These are phyloP conservation scores for Acanthiza pusilla DNA, from an alignment of 2,797 vertebrate species.

Conservation along the genomic window DNA sequence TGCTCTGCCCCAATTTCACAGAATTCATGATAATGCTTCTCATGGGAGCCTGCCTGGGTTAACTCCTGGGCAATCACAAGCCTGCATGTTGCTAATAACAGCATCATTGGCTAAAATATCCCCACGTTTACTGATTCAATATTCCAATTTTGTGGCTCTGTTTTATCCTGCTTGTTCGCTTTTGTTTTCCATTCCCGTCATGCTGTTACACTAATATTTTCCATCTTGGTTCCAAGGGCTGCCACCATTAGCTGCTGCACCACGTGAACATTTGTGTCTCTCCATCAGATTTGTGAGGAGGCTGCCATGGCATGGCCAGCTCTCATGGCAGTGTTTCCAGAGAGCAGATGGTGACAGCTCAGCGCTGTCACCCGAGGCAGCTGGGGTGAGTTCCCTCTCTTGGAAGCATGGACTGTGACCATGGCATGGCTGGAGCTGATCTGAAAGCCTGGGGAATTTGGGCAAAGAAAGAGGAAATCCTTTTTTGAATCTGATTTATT, in stretches of 20 bases:
- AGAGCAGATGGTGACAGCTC: conserved; percentile 50
- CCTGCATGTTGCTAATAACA: not conserved
- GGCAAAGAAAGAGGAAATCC: not conserved
- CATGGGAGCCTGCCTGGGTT: not conserved
- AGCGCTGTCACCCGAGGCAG: not conserved
- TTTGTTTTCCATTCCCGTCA: conserved; percentile 36
- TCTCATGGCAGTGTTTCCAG: conserved; percentile 48
- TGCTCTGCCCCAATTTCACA: not conserved
- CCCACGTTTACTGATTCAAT: not conserved
- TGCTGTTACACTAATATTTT: conserved; percentile 65
- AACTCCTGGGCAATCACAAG: not conserved
- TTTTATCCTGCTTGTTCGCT: not conserved
- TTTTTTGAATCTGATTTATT: not conserved
- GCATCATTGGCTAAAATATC: not conserved
- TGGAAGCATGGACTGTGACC: not conserved
- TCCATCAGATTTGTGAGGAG: conserved; percentile 16
- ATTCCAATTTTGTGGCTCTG: not conserved
- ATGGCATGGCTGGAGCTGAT: not conserved
- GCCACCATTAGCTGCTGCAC: conserved; percentile 32
- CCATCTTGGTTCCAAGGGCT: conserved; percentile 53
- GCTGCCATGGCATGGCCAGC: conserved; percentile 13
- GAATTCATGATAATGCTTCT: not conserved
- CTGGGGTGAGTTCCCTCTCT: not conserved
- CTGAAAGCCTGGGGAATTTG: not conserved
- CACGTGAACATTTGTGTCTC: conserved; percentile 39